Evolutionary conservation across 2,888 invertebrate genomes (phyloP), one percentile per base, ranked within the genome.

Genomic region (Lypha dubia): DNA sequence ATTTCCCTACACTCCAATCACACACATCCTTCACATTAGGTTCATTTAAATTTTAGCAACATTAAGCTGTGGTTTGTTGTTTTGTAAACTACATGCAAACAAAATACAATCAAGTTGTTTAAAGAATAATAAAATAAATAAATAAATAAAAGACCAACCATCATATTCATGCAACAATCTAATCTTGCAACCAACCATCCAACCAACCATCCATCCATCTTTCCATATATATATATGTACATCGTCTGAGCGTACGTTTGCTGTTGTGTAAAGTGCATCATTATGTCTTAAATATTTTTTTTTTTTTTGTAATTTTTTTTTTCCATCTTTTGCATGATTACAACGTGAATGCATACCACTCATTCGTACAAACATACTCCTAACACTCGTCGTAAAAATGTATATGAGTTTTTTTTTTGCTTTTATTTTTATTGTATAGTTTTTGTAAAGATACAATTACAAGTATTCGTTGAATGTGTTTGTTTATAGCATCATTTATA

Each of bases 231-330:
- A n/a, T n/a, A n/a, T n/a, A n/a, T n/a, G n/a, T n/a, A 17, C 67
- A 68, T 51, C 49, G 20, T 75, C 46, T 62, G 46, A 79, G 20
- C 70, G 44, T 71, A 83, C 80, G 76, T 63, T 80, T 38, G 70
- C 68, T 70, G 75, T 81, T 32, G 56, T 74, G 35, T 58, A 81
- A 81, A 84, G 77, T 84, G 56, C 84, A 74, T 84, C 84, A 84
- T 77, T 84, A 81, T 67, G 63, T 81, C 56, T 77, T 73, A 63
- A 53, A 62, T 77, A 60, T 77, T 56, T 62, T 44, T 41, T 41
- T 41, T 76, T 49, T 35, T 28, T 28, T 77, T 56, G 62, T 44
- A 32, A 35, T 41, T 76, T 49, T 35, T 28, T 28, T 28, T 28
- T 46, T 68, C 15, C 67, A 17, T 63, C 53, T 62, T 5, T 41